Percentiles rank a stretch among this genome's conserved stretches.
Evolutionary conservation across 2,113 vertebrate genomes (phyloP).

Genomic region (Phaetusa simplex): DNA sequence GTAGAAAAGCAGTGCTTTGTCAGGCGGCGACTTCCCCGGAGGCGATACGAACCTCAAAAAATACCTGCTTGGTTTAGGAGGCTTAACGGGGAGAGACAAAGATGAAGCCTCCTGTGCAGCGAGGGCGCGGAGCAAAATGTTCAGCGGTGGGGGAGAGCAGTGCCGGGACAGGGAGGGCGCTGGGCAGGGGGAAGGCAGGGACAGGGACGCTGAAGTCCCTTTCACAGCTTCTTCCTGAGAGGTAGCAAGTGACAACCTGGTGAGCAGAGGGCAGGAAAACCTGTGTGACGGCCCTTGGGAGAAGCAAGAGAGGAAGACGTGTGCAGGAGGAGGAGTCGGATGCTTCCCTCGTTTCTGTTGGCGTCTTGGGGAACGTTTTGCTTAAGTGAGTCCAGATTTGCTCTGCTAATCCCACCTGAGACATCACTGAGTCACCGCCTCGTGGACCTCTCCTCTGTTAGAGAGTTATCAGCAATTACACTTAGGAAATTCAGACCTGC

Average conservation of each 20-base stretch:
- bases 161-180: not conserved
- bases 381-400: not conserved
- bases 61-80: not conserved
- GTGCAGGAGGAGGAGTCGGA: not conserved
- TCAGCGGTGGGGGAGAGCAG: not conserved
- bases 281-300: accelerated
- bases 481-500: not conserved
- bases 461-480: not conserved
- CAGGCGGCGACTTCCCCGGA: not conserved
- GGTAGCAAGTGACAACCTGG: not conserved
- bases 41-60: not conserved
- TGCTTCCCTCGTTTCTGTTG: accelerated
- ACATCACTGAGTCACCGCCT: not conserved
- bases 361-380: not conserved
- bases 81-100: not conserved
- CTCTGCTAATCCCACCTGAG: not conserved
- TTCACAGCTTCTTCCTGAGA: not conserved
- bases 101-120: not conserved
- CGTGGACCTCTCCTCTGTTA: not conserved
- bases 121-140: not conserved
- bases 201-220: not conserved
- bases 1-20: not conserved
- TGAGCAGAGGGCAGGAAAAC: not conserved
- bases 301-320: not conserved
- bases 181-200: not conserved